Base-by-base conservation (phyloP, 2,113 vertebrate species). In the Epinephelus fuscoguttatus region DNA sequence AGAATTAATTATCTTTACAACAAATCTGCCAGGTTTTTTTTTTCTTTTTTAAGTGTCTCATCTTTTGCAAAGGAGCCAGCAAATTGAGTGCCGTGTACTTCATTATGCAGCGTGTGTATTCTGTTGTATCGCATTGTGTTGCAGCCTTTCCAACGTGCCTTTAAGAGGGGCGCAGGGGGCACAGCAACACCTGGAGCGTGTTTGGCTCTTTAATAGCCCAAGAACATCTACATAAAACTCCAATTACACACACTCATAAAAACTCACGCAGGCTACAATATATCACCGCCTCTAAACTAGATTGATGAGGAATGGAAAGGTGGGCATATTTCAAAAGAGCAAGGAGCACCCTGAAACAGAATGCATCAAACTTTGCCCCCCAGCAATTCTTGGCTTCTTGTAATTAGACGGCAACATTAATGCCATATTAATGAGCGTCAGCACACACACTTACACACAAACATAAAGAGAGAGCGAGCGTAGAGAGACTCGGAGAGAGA, bases 331-430 rank as follows among this genome's bases (percentile, higher is more conserved):
- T 93, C 85, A 87, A 84, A 93, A 88, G 84, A 85, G 63, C 68
- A 74, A 89, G 68, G 49, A 87, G 81, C 69, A 63, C 73, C 74
- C 77, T 75, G 84, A 80, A 90, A 90, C 67, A 75, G 73, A 91
- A 88, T 63, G 86, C 80, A 90, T 85, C 88, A 91, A 85, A 91
- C 78, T 79, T 77, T 80, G 81, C 84, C 89, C 86, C 74, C 78
- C 70, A 90, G 93, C 90, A 90, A 83, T 88, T 83, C 78, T 86
- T 75, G 84, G 82, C 84, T 80, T 76, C 70, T 70, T 78, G 89
- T 92, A 94, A 94, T 94, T 93, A 92, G 89, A 90, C 83, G 83
- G 83, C 83, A 84, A 79, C 88, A 90, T 84, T 86, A 91, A 94
- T 91, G 90, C 61, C 76, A 83, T 90, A 89, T 92, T 92, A 91